Evolutionary conservation across 2,888 invertebrate genomes (phyloP).

Genomic region (Drosophila peninsularis): DNA sequence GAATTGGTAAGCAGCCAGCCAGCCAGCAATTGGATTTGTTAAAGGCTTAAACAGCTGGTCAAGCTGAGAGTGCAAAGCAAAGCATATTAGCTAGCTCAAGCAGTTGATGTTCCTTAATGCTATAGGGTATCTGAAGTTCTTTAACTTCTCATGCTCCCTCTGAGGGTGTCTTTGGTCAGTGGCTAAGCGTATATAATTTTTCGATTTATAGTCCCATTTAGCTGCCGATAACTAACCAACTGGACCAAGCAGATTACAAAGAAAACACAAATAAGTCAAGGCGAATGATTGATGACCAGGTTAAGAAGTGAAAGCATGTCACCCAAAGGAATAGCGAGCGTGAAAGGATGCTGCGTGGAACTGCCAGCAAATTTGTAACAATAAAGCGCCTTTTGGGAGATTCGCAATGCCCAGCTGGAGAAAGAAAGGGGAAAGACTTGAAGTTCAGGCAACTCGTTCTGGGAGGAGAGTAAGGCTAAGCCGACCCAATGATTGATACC

Average conservation of each 20-base stretch:
- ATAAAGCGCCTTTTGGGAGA: slow-evolving; percentile 74
- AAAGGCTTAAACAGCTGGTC: slow-evolving; percentile 64
- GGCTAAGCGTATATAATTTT: slow-evolving; percentile 82
- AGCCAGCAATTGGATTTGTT: slow-evolving; percentile 61
- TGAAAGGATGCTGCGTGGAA: slow-evolving; percentile 48
- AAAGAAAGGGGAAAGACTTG: slow-evolving; percentile 37
- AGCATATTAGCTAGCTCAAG: slow-evolving; percentile 5
- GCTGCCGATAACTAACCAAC: slow-evolving; percentile 56
- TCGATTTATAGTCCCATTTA: slow-evolving; percentile 84
- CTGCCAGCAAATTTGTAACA: slow-evolving; percentile 74
- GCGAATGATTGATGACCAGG: slow-evolving; percentile 79
- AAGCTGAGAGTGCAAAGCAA: slow-evolving; percentile 1
- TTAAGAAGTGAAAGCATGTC: slow-evolving; percentile 66
- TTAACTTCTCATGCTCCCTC: neutral
- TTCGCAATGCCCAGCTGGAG: slow-evolving; percentile 72
- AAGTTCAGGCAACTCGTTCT: slow-evolving; percentile 32
- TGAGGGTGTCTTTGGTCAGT: slow-evolving; percentile 60
- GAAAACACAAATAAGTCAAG: slow-evolving; percentile 65
- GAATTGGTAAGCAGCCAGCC: slow-evolving; percentile 44
- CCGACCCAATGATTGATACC: slow-evolving; percentile 63
- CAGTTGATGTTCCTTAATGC: neutral
- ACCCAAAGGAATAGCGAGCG: slow-evolving; percentile 67
- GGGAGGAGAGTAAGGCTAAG: slow-evolving; percentile 39
- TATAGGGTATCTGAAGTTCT: slow-evolving; percentile 22
- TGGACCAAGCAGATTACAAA: slow-evolving; percentile 44